Conservation (phyloP, 2,888 invertebrate genomes). For the Andrena praecox region DNA sequence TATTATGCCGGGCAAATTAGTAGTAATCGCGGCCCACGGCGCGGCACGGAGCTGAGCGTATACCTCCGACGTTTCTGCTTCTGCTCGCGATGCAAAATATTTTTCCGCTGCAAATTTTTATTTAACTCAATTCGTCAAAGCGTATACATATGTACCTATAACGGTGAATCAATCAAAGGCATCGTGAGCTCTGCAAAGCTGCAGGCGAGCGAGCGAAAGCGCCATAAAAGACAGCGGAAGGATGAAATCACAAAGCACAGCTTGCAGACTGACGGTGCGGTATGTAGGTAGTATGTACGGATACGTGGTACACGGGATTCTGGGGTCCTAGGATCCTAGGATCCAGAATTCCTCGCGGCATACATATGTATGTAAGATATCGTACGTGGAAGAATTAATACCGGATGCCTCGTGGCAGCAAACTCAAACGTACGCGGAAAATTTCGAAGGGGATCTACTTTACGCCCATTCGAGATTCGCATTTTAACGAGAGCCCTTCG, state of each 20-base stretch:
- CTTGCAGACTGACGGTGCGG: constrained; percentile 28
- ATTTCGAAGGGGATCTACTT: background rate
- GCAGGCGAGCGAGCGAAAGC: background rate
- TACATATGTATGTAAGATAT: constrained; percentile 32
- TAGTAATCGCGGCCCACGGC: background rate
- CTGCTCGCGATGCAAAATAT: background rate
- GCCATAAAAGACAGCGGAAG: constrained; percentile 35
- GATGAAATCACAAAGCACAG: constrained; percentile 55
- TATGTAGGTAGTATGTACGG: constrained; percentile 30
- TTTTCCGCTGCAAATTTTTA: background rate
- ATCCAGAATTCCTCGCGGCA: constrained; percentile 41
- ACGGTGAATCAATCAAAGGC: constrained; percentile 9
- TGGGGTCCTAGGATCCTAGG: constrained; percentile 14
- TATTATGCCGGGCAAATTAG: background rate
- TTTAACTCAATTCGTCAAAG: background rate
- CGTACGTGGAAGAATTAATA: constrained; percentile 48
- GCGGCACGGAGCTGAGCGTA: too few species aligned
- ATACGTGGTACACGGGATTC: constrained; percentile 39
- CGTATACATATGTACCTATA: background rate
- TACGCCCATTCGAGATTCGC: background rate
- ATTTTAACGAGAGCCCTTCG: background rate
- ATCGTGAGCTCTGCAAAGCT: background rate
- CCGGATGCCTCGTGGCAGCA: constrained; percentile 4
- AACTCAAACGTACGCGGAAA: constrained; percentile 1
- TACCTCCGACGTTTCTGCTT: background rate